Base-by-base conservation (phyloP, 2,113 vertebrate species). In the Myotis brandtii region DNA sequence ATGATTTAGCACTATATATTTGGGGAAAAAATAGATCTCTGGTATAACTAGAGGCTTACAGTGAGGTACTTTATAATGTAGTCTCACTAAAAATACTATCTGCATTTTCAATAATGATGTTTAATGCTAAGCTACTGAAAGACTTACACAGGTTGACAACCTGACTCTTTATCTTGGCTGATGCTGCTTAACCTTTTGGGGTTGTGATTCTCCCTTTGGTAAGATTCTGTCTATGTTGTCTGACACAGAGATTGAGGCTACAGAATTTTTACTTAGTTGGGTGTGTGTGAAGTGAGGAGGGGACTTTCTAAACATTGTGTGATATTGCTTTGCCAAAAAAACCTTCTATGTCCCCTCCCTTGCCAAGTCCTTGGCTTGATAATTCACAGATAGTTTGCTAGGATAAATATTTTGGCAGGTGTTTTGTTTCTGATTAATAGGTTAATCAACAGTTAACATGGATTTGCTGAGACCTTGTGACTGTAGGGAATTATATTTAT, bases 101-200 rank as follows among this genome's bases (percentile, higher is more conserved):
- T 88, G n/a, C 13, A 48, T 91, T 95, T 90, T 84, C 95, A 40
- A 84, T 80, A 84, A 56, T 96, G 34, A 69, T 90, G 54, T 34
- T 75, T 90, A 96, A 87, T 81, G 73, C 5, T 94, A 91, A 93
- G 43, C 43, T 88, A 72, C 6, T 8, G 8, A 75, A 94, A 89
- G 32, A 79, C 30, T 81, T 80, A 82, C 5, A 75, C 7, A 81
- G 12, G 12, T 82, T 89, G 37, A 79, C 64, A 85, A 86, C 13
- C 8, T 66, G 59, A 89, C 34, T 87, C 10, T 88, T 23, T 87
- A 59, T 69, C 30, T 66, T 93, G 48, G 16, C 37, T 87, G 20
- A 83, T 54, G 13, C 81, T 77, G 43, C 48, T 93, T 85, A 94
- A 87, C 16, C 2, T 77, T 77, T 70, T 75, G 10, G 20, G 5